Evolutionary conservation across 2,888 invertebrate genomes (phyloP).

Genomic region (Microctonus aethiopoides): DNA sequence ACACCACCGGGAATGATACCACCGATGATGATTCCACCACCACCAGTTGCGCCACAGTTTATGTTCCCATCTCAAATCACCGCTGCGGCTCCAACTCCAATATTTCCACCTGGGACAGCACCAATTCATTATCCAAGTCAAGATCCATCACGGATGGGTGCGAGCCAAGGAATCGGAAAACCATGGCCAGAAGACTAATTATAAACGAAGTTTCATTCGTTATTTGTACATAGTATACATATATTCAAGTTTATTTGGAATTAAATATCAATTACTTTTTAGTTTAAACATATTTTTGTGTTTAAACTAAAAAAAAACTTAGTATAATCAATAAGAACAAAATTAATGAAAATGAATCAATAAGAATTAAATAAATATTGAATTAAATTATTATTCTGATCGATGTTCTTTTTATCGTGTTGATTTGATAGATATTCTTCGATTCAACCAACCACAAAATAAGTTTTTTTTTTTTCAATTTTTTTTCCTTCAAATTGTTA

Average conservation of each 20-base stretch:
- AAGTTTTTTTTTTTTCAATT: too few species aligned
- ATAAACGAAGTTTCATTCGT: background rate
- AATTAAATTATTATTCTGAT: too few species aligned
- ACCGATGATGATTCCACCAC: slow-evolving; percentile 67
- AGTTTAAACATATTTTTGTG: background rate
- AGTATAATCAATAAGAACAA: too few species aligned
- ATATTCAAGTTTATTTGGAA: background rate
- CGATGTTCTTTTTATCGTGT: too few species aligned
- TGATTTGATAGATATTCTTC: too few species aligned
- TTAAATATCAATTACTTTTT: background rate
- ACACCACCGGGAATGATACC: slow-evolving; percentile 60
- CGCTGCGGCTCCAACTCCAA: slow-evolving; percentile 66
- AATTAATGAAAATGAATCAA: too few species aligned
- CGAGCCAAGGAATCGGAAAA: slow-evolving; percentile 67
- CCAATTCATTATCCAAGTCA: slow-evolving; percentile 95
- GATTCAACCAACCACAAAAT: too few species aligned
- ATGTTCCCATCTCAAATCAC: slow-evolving; percentile 66
- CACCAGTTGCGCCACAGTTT: slow-evolving; percentile 67
- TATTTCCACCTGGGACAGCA: slow-evolving; percentile 70
- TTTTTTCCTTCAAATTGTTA: too few species aligned
- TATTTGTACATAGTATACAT: background rate
- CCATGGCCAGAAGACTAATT: slow-evolving; percentile 64
- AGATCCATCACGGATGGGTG: slow-evolving; percentile 92
- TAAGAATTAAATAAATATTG: too few species aligned
- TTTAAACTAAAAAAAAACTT: too few species aligned